Evolutionary conservation across 1,140 invertebrate genomes (phyloP), one percentile per base, ranked within the genome.

Genomic region (Asobara japonica): DNA sequence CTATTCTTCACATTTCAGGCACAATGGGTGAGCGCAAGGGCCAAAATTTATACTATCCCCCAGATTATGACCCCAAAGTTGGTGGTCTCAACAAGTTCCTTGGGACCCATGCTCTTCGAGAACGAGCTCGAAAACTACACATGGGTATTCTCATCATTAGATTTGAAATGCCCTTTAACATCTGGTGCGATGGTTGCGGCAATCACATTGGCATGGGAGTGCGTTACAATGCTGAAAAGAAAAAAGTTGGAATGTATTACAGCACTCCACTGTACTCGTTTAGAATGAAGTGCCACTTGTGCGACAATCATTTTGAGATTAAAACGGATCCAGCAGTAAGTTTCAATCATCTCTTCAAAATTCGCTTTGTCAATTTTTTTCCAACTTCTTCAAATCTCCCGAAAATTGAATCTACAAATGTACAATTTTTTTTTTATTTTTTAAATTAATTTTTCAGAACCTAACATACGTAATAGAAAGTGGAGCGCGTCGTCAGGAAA

Each of bases 161-260:
- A 69, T 99, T 99, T 92, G 98, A 99, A 89, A 98, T 99, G 97
- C 98, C 98, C 0, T 99, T 98, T 80, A 99, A 99, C 87, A 99
- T 99, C 76, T 99, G 97, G 97, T 99, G 97, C 80, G 94, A 97
- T 64, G 97, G 97, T 29, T 99, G 98, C 85, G 93, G 94, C 65
- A 99, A 98, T 89, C 98, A 99, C 83, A 97, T 99, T 76, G 98
- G 97, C 25, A 99, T 98, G 97, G 98, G 98, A 22, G 98, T 99
- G 0, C 90, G 96, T 68, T 99, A 99, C 83, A 99, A 99, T 89
- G 98, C 98, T 4, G 98, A 99, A 84, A 99, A 99, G 86, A 97
- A 91, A 5, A 99, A 99, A 90, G 91, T 98, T 78, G 98, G 98
- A 78, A 99, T 98, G 94, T 99, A 99, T 84, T 99, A 98, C 80